Evolutionary conservation across 1,140 invertebrate genomes (phyloP), one percentile per base, ranked within the genome.

Genomic region (Philopotamus ludificatus): DNA sequence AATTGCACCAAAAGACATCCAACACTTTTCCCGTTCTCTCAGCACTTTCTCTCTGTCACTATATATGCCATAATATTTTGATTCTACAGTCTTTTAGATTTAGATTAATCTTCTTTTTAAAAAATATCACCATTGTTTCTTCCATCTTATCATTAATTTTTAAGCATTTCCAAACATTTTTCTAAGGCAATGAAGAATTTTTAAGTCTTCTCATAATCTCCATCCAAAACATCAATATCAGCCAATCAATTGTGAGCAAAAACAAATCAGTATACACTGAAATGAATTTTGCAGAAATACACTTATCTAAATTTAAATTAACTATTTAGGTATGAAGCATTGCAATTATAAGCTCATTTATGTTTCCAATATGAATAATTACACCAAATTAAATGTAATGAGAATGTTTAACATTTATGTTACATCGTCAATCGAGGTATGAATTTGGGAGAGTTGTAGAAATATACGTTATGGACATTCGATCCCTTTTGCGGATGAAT

Each of bases 121-220:
- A 70, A 70, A 70, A 70, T 70, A 70, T 70, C 68, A 70, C 68
- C 68, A 63, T 59, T 50, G 42, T 66, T 64, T 60, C 62, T 51
- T 59, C 65, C 60, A 58, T 39, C 68, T 65, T 70, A 70, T 45
- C 23, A 64, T 60, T 63, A 70, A 60, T 58, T 66, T 70, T 60
- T 65, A 70, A 70, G 67, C 67, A 66, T 70, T 70, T 66, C 64
- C 64, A 57, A 63, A 62, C 12, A 58, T 65, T 62, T 69, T 66
- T 63, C 65, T 67, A 70, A 70, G 68, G 68, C 68, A 70, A 67
- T 70, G 55, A 62, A 70, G 68, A 67, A 66, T 55, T 67, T 66
- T 66, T 62, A 66, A 70, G 68, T 70, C 68, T 70, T 70, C 68
- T 63, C 57, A 50, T 66, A 70, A 70, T 70, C 68, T 70, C 68